Percentiles rank a stretch among this genome's conserved stretches.
phyloP scores from a whole-genome alignment of 2,888 invertebrate genomes.

The Apodemia zela region DNA sequence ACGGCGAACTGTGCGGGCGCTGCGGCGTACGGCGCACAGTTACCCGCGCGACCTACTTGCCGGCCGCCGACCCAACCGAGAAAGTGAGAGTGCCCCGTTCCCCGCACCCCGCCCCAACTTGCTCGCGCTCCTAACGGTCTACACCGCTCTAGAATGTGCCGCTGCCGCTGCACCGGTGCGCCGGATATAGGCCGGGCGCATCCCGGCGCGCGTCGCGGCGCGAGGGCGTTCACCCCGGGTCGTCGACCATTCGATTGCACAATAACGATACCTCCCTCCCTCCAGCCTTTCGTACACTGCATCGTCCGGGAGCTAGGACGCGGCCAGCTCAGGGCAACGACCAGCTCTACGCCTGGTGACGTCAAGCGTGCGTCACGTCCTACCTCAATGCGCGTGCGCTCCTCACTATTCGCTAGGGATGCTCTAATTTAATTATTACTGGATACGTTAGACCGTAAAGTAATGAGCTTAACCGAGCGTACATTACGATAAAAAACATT shows the following conservation, averaged over 20 bases:
- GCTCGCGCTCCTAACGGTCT: slow-evolving; percentile 74
- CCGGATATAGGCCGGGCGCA: slow-evolving; percentile 81
- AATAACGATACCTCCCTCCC: slow-evolving; percentile 56
- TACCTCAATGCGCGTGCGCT: slow-evolving; percentile 81
- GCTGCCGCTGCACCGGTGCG: slow-evolving; percentile 77
- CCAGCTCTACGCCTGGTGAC: slow-evolving; percentile 67
- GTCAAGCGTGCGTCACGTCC: slow-evolving; percentile 78
- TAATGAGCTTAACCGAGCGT: slow-evolving; percentile 17
- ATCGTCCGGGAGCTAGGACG: slow-evolving; percentile 62
- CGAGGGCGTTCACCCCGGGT: slow-evolving; percentile 76
- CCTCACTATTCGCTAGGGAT: slow-evolving; percentile 62
- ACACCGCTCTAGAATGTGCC: slow-evolving; percentile 78
- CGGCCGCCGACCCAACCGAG: slow-evolving; percentile 86
- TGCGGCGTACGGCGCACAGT: slow-evolving; percentile 80
- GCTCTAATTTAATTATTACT: slow-evolving; percentile 61
- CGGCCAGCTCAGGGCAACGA: slow-evolving; percentile 61
- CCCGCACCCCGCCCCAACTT: slow-evolving; percentile 47
- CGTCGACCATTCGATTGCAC: slow-evolving; percentile 77
- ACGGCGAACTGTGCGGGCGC: slow-evolving; percentile 77
- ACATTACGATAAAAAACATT: slow-evolving; percentile 11
- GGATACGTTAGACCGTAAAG: slow-evolving; percentile 21
- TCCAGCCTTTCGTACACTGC: slow-evolving; percentile 32
- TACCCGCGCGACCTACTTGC: slow-evolving; percentile 88
- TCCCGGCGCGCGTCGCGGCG: slow-evolving; percentile 76
- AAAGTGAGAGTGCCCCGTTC: slow-evolving; percentile 79